Percentiles rank a stretch among this genome's conserved stretches.
Evolutionary conservation across 2,797 vertebrate genomes (phyloP).

Genomic region (Coluber constrictor): DNA sequence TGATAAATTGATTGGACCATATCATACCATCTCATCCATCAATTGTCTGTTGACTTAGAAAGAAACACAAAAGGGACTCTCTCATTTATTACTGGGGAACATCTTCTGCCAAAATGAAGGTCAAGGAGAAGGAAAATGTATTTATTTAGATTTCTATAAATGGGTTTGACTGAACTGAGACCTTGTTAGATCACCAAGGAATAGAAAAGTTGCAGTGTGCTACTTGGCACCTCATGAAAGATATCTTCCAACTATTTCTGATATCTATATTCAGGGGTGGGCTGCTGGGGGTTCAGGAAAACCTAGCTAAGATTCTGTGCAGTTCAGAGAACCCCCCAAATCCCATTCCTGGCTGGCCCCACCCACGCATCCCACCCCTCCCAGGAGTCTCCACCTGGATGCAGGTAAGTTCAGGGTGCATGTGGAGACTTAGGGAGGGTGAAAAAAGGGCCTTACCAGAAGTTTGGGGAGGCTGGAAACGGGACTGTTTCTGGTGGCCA

Average conservation of each 20-base stretch:
- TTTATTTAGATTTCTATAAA: background rate
- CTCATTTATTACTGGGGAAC: background rate
- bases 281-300: too few species aligned
- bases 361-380: too few species aligned
- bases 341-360: too few species aligned
- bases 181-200: background rate
- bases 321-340: too few species aligned
- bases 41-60: background rate
- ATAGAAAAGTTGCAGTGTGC: background rate
- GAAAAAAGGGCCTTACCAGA: too few species aligned
- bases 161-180: background rate
- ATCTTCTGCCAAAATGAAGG: background rate
- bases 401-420: too few species aligned
- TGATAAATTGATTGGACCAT: background rate
- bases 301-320: too few species aligned
- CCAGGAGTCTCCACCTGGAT: too few species aligned
- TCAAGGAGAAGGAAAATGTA: slow-evolving; percentile 17
- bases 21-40: background rate
- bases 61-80: background rate
- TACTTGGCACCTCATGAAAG: background rate
- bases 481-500: too few species aligned
- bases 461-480: too few species aligned
- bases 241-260: background rate
- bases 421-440: too few species aligned
- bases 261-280: too few species aligned